Conservation (phyloP, 2,888 invertebrate genomes). For the Polylopha cassiicola region DNA sequence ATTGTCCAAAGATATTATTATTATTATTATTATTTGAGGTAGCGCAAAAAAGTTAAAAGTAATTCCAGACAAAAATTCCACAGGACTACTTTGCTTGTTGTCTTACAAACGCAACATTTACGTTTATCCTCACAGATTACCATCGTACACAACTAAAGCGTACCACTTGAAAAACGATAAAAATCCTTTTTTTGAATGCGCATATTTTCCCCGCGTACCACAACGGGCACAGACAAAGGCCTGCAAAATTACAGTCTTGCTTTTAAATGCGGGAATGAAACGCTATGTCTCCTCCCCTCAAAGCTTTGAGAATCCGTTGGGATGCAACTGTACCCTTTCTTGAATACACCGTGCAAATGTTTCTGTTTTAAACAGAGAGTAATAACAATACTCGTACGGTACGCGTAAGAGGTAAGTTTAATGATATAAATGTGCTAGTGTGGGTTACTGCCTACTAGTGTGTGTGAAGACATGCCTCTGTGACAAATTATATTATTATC, state of each 20-base stretch:
- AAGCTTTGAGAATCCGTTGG: constrained; percentile 60
- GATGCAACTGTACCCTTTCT: constrained; percentile 44
- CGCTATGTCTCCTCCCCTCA: constrained; percentile 70
- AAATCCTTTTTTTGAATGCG: constrained; percentile 70
- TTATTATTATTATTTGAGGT: no score
- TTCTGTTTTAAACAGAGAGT: constrained; percentile 33
- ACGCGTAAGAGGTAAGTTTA: no score
- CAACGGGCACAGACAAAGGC: constrained; percentile 62
- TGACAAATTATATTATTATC: no score
- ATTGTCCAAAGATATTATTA: no score
- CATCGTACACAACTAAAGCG: constrained; percentile 16
- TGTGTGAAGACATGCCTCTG: no score
- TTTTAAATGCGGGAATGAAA: constrained; percentile 75
- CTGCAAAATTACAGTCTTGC: constrained; percentile 73
- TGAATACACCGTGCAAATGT: constrained; percentile 43
- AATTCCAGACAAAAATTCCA: no score
- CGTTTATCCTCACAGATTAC: constrained; percentile 13
- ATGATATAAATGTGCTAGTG: no score
- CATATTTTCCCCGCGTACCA: constrained; percentile 61
- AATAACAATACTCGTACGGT: no score
- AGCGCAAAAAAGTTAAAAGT: no score
- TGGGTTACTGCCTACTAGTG: no score
- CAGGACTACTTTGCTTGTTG: not conserved
- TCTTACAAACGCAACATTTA: constrained; percentile 3
- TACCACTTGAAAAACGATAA: constrained; percentile 69